Evolutionary conservation across 2,797 vertebrate genomes (phyloP).

Genomic region (Heterohyrax brucei): DNA sequence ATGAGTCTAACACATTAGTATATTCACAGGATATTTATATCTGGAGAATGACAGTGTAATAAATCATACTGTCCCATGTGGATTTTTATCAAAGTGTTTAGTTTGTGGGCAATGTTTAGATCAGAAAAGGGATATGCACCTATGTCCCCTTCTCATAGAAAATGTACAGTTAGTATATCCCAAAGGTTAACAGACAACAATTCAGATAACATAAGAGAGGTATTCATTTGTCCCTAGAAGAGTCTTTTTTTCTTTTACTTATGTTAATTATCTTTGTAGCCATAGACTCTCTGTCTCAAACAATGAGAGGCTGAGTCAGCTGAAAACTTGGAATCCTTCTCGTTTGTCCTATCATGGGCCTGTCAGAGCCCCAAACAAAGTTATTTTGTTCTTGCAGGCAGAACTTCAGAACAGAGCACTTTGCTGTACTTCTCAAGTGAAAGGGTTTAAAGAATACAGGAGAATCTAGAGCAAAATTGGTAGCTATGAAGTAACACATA

Average conservation of each 20-base stretch:
- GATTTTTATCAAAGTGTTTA: slow-evolving; percentile 65
- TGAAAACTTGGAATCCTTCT: not conserved
- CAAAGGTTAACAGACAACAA: slow-evolving; percentile 42
- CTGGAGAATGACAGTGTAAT: slow-evolving; percentile 55
- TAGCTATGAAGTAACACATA: not conserved
- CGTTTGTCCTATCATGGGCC: not conserved
- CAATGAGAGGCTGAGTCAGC: slow-evolving; percentile 1
- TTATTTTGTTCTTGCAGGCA: not conserved
- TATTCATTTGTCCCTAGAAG: not conserved
- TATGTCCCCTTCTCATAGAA: not conserved
- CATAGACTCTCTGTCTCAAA: not conserved
- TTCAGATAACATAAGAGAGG: not conserved
- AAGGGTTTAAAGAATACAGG: not conserved
- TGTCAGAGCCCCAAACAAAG: not conserved
- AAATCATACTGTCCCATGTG: slow-evolving; percentile 43
- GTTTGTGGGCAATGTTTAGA: not conserved
- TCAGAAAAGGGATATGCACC: slow-evolving; percentile 20
- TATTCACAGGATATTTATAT: slow-evolving; percentile 47
- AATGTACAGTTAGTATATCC: slow-evolving; percentile 21
- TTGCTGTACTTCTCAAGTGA: not conserved
- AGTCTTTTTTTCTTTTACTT: slow-evolving; percentile 43
- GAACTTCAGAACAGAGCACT: not conserved
- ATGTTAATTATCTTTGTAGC: slow-evolving; percentile 26
- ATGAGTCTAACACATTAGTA: slow-evolving; percentile 11
- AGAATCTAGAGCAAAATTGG: not conserved